phyloP scores from a whole-genome alignment of 2,113 vertebrate species.

The Pipa parva region DNA sequence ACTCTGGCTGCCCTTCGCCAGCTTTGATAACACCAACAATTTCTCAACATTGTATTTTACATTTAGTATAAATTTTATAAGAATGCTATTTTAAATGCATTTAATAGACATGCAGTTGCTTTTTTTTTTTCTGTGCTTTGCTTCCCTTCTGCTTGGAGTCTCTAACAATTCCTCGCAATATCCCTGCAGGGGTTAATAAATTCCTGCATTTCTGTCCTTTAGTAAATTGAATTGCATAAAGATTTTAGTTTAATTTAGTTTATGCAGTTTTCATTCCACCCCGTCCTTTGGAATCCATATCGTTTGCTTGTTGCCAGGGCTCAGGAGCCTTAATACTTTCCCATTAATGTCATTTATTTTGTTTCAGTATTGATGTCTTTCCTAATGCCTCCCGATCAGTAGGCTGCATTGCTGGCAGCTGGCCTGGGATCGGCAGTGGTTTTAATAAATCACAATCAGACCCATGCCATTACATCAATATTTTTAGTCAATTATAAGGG shows the following conservation, averaged over 20 bases:
- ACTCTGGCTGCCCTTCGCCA: too few relatives aligned
- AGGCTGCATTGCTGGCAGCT: conserved; percentile 89
- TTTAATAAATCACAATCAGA: conserved; percentile 99
- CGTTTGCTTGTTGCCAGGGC: conserved; percentile 81
- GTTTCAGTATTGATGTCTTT: conserved; percentile 96
- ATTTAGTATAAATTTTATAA: too few relatives aligned
- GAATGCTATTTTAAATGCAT: neutral
- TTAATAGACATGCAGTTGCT: conserved; percentile 12
- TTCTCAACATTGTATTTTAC: too few relatives aligned
- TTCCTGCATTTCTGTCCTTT: conserved; percentile 34
- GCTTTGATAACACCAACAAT: too few relatives aligned
- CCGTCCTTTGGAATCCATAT: conserved; percentile 69
- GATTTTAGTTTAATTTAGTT: conserved; percentile 58
- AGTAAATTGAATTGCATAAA: conserved; percentile 54
- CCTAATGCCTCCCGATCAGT: conserved; percentile 95
- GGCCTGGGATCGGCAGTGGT: conserved; percentile 88
- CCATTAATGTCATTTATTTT: conserved; percentile 93
- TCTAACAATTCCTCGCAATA: neutral
- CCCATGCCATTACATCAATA: conserved; percentile 98
- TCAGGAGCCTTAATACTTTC: conserved; percentile 78
- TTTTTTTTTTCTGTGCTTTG: too few relatives aligned
- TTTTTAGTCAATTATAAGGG: conserved; percentile 99
- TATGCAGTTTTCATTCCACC: conserved; percentile 61
- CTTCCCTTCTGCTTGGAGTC: neutral
- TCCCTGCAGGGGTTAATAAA: conserved; percentile 8